Evolutionary conservation across 92 coral and sea anemone species (phyloP).

Genomic region (Paramuricea clavata): DNA sequence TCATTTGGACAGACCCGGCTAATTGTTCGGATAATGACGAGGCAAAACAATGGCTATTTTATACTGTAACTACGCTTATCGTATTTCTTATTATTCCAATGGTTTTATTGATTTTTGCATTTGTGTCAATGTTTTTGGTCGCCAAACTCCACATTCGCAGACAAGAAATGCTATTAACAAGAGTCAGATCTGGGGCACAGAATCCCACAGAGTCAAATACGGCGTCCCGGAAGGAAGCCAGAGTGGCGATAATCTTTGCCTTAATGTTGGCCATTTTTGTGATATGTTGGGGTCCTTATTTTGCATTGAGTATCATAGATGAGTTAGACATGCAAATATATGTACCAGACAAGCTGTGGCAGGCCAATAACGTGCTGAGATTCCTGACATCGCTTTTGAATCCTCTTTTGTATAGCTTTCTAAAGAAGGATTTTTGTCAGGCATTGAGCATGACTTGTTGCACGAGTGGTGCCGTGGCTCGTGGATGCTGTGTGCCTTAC

Average conservation of each 20-base stretch:
- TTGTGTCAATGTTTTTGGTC: constrained; percentile 25
- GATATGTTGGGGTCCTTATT: constrained; percentile 27
- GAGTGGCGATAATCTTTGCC: neutral
- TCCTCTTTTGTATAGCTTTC: constrained; percentile 9
- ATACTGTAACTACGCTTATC: neutral
- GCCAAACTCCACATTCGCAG: constrained; percentile 9
- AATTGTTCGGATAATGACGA: neutral
- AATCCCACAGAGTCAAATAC: neutral
- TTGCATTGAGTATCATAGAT: neutral
- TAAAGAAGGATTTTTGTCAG: constrained; percentile 26
- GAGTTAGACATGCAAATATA: neutral
- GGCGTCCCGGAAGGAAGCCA: neutral
- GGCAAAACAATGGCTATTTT: neutral
- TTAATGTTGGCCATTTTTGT: constrained; percentile 5
- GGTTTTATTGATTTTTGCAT: constrained; percentile 10
- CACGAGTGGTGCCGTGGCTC: neutral
- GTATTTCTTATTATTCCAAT: neutral
- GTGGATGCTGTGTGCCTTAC: constrained; percentile 12
- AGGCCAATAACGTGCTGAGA: neutral
- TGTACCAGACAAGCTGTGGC: neutral
- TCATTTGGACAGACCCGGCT: neutral
- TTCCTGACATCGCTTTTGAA: constrained; percentile 15
- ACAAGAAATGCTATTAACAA: neutral
- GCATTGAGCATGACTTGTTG: neutral
- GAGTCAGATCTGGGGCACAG: neutral